phyloP scores from a whole-genome alignment of 1,140 invertebrate species.

The Drosophila simulans region DNA sequence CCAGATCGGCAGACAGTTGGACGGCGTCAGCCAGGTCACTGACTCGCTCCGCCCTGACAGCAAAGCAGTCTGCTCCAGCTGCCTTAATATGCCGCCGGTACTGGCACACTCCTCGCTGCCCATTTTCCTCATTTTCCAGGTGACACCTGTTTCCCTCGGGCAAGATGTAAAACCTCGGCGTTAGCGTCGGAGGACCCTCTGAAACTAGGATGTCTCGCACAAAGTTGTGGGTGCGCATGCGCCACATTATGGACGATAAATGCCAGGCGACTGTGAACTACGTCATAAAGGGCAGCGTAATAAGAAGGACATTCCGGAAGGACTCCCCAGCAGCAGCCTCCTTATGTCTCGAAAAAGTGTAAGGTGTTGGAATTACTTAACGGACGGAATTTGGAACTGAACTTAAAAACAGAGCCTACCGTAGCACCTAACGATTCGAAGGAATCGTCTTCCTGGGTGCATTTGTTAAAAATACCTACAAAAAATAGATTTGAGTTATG shows the following conservation, averaged over 20 bases:
- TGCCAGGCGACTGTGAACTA: background rate
- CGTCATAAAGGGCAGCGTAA: too few relatives aligned
- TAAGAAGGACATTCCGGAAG: too few relatives aligned
- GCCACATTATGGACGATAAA: background rate
- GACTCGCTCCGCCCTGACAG: slow-evolving; percentile 42
- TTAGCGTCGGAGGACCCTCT: background rate
- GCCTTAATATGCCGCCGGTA: slow-evolving; percentile 1
- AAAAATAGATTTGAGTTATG: too few relatives aligned
- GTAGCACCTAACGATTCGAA: too few relatives aligned
- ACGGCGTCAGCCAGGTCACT: background rate
- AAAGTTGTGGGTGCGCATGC: background rate
- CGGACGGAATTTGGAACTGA: too few relatives aligned
- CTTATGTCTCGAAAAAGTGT: too few relatives aligned
- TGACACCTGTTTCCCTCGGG: background rate
- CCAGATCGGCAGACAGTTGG: background rate
- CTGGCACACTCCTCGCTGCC: background rate
- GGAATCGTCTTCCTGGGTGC: too few relatives aligned
- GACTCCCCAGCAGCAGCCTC: too few relatives aligned
- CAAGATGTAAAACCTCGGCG: background rate
- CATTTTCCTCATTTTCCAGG: background rate
- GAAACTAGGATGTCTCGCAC: background rate
- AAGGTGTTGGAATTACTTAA: too few relatives aligned
- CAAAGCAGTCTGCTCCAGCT: background rate
- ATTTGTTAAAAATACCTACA: too few relatives aligned
- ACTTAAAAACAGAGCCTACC: too few relatives aligned